Evolutionary conservation across 2,888 invertebrate species (phyloP).

Genomic region (Dexiosoma caninum): DNA sequence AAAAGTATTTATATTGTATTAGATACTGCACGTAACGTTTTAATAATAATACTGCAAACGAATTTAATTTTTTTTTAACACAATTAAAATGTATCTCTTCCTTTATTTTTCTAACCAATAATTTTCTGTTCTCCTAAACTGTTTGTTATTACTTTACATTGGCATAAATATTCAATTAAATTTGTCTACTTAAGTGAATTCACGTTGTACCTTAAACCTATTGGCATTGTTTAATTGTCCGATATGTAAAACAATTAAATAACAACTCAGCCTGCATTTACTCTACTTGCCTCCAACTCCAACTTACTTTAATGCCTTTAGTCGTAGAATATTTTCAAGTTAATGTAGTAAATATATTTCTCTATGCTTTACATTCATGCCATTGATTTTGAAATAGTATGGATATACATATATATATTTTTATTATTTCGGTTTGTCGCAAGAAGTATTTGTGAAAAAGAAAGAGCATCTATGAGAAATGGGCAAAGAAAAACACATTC

Average conservation of each 20-base stretch:
- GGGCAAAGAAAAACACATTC: slow-evolving; percentile 19
- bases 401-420: neutral
- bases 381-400: slow-evolving; percentile 16
- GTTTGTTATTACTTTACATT: neutral
- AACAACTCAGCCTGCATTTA: slow-evolving; percentile 24
- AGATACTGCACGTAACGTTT: too few relatives aligned
- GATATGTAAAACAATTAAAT: slow-evolving; percentile 40
- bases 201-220: neutral
- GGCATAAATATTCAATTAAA: slow-evolving; percentile 6
- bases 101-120: too few relatives aligned
- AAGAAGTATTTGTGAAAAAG: neutral
- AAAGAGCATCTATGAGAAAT: neutral
- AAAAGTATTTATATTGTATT: too few relatives aligned
- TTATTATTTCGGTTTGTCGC: neutral
- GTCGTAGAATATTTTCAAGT: slow-evolving; percentile 2
- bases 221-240: slow-evolving; percentile 48
- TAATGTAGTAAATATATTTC: slow-evolving; percentile 7
- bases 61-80: too few relatives aligned
- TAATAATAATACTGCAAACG: too few relatives aligned
- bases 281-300: neutral
- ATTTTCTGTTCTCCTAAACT: neutral
- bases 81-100: too few relatives aligned
- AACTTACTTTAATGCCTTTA: slow-evolving; percentile 3
- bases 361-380: neutral
- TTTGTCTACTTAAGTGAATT: slow-evolving; percentile 11